Base-by-base conservation (phyloP, 1,140 invertebrate genomes). In the Acyrthosiphon pisum region DNA sequence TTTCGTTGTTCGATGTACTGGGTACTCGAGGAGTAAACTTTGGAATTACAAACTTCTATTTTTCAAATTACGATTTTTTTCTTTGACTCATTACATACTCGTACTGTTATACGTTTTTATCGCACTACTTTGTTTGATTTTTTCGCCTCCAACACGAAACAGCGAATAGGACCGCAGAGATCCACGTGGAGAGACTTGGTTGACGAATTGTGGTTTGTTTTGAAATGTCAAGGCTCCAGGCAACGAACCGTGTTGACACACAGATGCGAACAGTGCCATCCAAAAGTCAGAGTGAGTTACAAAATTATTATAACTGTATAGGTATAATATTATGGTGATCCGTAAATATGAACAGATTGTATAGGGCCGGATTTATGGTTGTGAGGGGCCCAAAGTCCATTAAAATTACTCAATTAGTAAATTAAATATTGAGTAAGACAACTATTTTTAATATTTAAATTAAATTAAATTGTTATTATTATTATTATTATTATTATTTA, bases 131-230 rank as follows among this genome's bases (percentile, higher is more conserved):
- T 26, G 2, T 56, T 53, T 56, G 53, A 8, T 56, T 9, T 56
- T 23, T 53, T 53, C 20, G 2, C 14, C n/a, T 90, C 1, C 3
- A 6, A n/a, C 6, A 8, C 1, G 37, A 41, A 56, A 46, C 23
- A 90, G 87, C 44, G 35, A 83, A 84, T 93, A 35, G 93, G 94
- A 83, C 96, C 96, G 6, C 96, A 97, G 94, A 97, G 98, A 95
- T 98, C 98, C 6, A 94, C 98, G 20, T 98, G 97, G 95, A 96
- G 97, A 1, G 97, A 98, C 95, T 98, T 98, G 97, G 96, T 96
- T 41, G 97, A 97, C 93, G 97, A 98, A 95, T 95, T 98, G 37
- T 97, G 97, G 94, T 98, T 98, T 94, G 97, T 97, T 30, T 95
- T 98, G 87, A 95, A 96, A 93, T 98, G 97, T 94, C 95, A 96